A percentile compares a stretch with the other conserved stretches of the same genome.
Conservation (phyloP, 2,888 invertebrate genomes). For the Brachylomia viminalis region DNA sequence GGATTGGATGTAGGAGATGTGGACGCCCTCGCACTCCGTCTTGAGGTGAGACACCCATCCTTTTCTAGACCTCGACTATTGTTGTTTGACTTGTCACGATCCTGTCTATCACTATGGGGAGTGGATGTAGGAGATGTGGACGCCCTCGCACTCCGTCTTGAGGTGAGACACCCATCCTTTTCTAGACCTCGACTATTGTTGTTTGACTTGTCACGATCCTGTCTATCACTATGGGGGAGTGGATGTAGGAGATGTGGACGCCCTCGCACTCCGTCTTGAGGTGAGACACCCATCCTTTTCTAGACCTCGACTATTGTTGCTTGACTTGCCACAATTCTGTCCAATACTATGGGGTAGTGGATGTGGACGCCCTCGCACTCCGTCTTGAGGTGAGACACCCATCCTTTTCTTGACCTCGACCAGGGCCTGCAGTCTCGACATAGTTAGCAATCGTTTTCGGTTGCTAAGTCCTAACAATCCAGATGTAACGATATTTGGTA, state of each 20-base stretch:
- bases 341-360: constrained; percentile 99
- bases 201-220: constrained; percentile 92
- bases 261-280: constrained; percentile 97
- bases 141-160: constrained; percentile 97
- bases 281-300: constrained; percentile 65
- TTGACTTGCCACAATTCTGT: constrained; percentile 76
- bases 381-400: constrained; percentile 92
- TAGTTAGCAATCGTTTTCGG: too few relatives aligned
- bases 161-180: constrained; percentile 73
- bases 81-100: constrained; percentile 90
- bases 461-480: too few relatives aligned
- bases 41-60: constrained; percentile 88
- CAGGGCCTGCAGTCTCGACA: too few relatives aligned
- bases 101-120: constrained; percentile 99
- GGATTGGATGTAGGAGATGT: constrained; percentile 99
- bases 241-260: constrained; percentile 99
- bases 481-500: too few relatives aligned
- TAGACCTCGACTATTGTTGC: background rate
- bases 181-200: too few relatives aligned
- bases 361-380: constrained; percentile 98
- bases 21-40: constrained; percentile 97
- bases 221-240: constrained; percentile 99
- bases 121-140: constrained; percentile 99
- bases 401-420: constrained; percentile 7
- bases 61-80: too few relatives aligned